These are phyloP conservation scores for Onychomys torridus DNA, from an alignment of 2,797 vertebrate genomes.

Conservation along the genomic window DNA sequence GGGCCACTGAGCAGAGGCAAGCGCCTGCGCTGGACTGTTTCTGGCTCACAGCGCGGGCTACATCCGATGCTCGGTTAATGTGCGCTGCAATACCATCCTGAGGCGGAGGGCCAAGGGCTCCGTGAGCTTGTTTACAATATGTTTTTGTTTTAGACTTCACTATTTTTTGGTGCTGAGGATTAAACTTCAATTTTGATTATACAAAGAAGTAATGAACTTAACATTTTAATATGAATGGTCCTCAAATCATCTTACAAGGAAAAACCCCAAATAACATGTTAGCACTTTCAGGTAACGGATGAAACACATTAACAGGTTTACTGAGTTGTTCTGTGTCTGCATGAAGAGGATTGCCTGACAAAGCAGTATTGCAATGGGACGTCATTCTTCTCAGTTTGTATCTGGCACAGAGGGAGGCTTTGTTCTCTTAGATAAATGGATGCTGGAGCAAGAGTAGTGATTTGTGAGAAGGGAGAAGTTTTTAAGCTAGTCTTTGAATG, in stretches of 20 bases:
- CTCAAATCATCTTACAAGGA: background rate
- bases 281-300: background rate
- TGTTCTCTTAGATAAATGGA: background rate
- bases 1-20: conserved; percentile 84
- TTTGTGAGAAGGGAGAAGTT: background rate
- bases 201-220: background rate
- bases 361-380: background rate
- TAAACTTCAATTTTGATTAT: background rate
- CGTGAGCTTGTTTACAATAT: conserved; percentile 83
- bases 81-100: conserved; percentile 95
- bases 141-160: conserved; percentile 9
- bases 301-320: background rate
- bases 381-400: background rate
- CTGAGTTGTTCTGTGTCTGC: background rate
- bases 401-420: background rate
- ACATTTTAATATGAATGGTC: background rate
- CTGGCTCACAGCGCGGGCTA: conserved; percentile 96
- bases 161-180: background rate
- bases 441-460: background rate
- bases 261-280: background rate
- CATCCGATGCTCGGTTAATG: conserved; percentile 93
- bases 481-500: background rate
- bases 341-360: background rate
- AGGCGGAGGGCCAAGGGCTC: conserved; percentile 92
- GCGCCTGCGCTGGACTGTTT: conserved; percentile 95